phyloP scores from a whole-genome alignment of 2,113 vertebrate genomes.

The Phaethon lepturus region DNA sequence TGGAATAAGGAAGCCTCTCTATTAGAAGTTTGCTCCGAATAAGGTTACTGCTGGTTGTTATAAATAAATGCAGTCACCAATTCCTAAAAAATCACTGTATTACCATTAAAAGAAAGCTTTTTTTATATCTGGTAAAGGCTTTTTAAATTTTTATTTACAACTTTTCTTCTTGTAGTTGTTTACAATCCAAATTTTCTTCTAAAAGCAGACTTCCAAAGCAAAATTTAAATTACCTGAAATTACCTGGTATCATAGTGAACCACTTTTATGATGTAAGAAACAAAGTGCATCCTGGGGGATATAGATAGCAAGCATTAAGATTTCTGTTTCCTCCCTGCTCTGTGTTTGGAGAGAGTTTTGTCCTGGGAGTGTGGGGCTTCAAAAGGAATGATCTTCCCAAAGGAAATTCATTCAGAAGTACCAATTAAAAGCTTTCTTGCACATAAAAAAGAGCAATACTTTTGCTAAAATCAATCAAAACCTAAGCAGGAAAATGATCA shows the following conservation, averaged over 20 bases:
- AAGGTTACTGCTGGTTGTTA: neutral
- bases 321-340: neutral
- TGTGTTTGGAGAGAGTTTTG: neutral
- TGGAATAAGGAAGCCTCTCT: neutral
- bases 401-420: neutral
- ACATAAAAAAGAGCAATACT: neutral
- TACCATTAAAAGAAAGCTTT: neutral
- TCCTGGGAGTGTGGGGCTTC: neutral
- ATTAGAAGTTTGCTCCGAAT: neutral
- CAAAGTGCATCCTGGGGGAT: neutral
- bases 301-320: neutral
- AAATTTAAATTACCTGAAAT: neutral
- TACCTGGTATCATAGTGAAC: neutral
- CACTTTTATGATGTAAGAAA: neutral
- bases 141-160: neutral
- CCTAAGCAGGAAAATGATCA: neutral
- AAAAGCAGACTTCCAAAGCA: neutral
- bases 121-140: neutral
- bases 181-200: neutral
- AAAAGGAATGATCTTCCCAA: neutral
- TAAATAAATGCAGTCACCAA: neutral
- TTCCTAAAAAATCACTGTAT: neutral
- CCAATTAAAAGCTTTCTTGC: neutral
- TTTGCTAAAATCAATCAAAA: neutral
- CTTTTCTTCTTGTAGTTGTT: neutral